Evolutionary conservation across 2,888 invertebrate species (phyloP), one percentile per base, ranked within the genome.

Genomic region (Leptinotarsa rubiginosa): DNA sequence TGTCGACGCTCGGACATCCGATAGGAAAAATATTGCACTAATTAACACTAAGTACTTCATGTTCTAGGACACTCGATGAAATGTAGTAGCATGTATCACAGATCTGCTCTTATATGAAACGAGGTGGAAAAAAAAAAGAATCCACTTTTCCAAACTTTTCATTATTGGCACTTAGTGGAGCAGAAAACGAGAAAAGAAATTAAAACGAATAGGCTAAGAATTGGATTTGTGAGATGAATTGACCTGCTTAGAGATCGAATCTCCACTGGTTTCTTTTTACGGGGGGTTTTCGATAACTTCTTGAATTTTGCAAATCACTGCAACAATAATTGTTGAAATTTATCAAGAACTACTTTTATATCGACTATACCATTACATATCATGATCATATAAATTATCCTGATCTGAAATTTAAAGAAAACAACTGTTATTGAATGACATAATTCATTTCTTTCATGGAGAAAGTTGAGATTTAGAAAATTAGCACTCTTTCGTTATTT

Each of bases 121-220:
- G 68, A 72, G 79, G 75, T 76, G 78, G 75, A 75, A 79, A 82
- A 82, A 82, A 82, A 56, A 80, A 77, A 62, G 73, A 75, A 74
- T 74, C 72, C 72, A 75, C 78, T 78, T 79, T 78, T 77, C 72
- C 77, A 80, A 76, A 81, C 78, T 81, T 81, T 79, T 81, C 82
- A 80, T 81, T 77, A 86, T 84, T 80, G 82, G 82, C 79, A 85
- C 85, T 87, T 87, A 87, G 87, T 88, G 87, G 87, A 88, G 88
- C 88, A 87, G 83, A 86, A 85, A 86, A 84, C 83, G 83, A 78
- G 72, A 77, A 75, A 81, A 76, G 79, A 79, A 84, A 84, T 82
- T 82, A 78, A 78, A 50, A 78, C 81, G 85, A 84, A 83, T 83
- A 79, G 82, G 77, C 84, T 83, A 83, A 81, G 81, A 77, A 75